Conservation (phyloP, 2,888 invertebrate species). For the Idaea dimidiata region DNA sequence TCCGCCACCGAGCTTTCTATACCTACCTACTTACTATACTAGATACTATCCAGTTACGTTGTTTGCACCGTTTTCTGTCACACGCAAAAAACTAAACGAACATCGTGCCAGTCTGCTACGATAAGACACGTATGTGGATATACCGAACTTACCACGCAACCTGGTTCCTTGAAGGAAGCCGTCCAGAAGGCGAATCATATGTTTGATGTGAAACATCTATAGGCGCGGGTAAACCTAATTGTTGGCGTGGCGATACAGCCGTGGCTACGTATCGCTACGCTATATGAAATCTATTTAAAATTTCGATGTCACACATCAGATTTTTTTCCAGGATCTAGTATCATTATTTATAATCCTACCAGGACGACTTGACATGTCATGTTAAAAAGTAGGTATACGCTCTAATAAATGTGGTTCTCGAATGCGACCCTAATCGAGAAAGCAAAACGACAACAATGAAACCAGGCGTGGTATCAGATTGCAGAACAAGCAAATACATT, state of each 20-base stretch:
- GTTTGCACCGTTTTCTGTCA: slow-evolving; percentile 37
- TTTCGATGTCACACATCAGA: no score
- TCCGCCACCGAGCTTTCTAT: slow-evolving; percentile 62
- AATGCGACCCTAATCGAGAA: slow-evolving; percentile 77
- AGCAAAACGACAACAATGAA: slow-evolving; percentile 77
- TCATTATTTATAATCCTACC: slow-evolving; percentile 44
- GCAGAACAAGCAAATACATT: slow-evolving; percentile 77
- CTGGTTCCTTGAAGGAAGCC: background rate
- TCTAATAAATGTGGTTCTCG: slow-evolving; percentile 76
- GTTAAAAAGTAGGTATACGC: slow-evolving; percentile 68
- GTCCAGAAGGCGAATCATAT: slow-evolving; percentile 45
- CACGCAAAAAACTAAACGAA: slow-evolving; percentile 31
- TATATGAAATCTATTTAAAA: no score
- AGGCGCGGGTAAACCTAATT: no score
- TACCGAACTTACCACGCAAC: background rate
- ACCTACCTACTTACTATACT: slow-evolving; percentile 40
- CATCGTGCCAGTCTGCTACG: background rate
- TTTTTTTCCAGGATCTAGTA: slow-evolving; percentile 26
- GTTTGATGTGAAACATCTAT: no score
- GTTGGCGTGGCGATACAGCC: no score
- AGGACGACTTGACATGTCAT: slow-evolving; percentile 37
- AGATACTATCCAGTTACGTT: slow-evolving; percentile 51
- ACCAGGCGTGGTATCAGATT: slow-evolving; percentile 76
- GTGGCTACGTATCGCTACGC: no score
- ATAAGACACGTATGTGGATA: background rate